Evolutionary conservation across 2,113 vertebrate genomes (phyloP), one percentile per base, ranked within the genome.

Genomic region (Dolichallabes microphthalmus): DNA sequence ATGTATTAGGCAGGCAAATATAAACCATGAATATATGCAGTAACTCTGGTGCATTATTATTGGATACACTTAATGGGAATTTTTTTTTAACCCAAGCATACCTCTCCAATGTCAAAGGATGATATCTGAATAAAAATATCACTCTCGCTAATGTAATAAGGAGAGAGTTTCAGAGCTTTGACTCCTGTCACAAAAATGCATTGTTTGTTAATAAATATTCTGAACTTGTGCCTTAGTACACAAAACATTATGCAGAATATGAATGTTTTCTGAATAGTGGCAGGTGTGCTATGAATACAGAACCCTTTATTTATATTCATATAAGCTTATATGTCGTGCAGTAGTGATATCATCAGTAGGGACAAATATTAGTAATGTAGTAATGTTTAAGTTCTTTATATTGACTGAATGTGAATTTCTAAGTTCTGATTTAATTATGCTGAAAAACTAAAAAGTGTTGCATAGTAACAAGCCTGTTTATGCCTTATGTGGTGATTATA

Each of bases 11-110:
- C 27, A 69, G 73, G 80, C 61, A 80, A 68, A 76, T 53, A 78
- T 84, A 6, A 25, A 74, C 57, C 61, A 83, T 73, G n/a, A 76
- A 85, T 89, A 73, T 73, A 88, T 89, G 88, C 87, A 85, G 74
- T 73, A 83, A 84, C 52, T 85, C 85, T 83, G 64, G 85, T 78
- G 53, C 27, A 87, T 87, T 55, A 66, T 80, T 87, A 80, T 71
- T 79, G 52, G n/a, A 66, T 74, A 63, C 53, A 20, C 50, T 64
- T 58, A 32, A 66, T 55, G n/a, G 8, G 35, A 52, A 75, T 53
- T 76, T 32, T 32, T 84, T 27, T 27, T 27, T 10, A 76, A 20
- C 25, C 25, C 6, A 2, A 64, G n/a, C 30, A 53, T 58, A 63
- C 66, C 35, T 22, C 45, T 22, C 45, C 22, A 9, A 84, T 68